phyloP scores from a whole-genome alignment of 2,113 vertebrate species.

The Mungos mungo region DNA sequence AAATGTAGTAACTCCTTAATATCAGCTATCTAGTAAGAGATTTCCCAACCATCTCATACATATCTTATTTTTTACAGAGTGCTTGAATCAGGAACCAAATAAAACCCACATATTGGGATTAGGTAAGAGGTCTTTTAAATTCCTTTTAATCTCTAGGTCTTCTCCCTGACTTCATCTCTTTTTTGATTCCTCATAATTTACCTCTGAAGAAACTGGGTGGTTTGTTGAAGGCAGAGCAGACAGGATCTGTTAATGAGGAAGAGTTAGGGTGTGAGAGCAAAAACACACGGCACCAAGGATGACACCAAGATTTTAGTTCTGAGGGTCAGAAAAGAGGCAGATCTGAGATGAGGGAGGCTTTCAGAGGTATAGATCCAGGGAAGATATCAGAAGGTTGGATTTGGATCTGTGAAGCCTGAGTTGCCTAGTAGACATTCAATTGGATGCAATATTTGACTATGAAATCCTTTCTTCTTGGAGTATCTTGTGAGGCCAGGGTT shows the following conservation, averaged over 20 bases:
- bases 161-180: not conserved
- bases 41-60: not conserved
- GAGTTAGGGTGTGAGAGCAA: not conserved
- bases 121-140: not conserved
- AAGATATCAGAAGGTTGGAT: not conserved
- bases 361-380: not conserved
- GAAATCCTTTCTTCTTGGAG: not conserved
- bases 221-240: not conserved
- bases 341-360: not conserved
- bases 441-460: not conserved
- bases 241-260: constrained; percentile 9
- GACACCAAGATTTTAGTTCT: not conserved
- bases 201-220: not conserved
- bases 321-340: not conserved
- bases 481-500: not conserved
- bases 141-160: not conserved
- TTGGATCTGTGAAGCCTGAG: not conserved
- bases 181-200: not conserved
- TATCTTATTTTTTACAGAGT: not conserved
- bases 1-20: constrained; percentile 20
- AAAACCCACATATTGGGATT: not conserved
- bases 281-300: not conserved
- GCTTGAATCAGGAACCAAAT: not conserved
- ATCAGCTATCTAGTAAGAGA: not conserved
- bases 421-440: not conserved